Percentiles rank a stretch among this genome's conserved stretches.
These are phyloP conservation scores for Ceraclea dissimilis DNA, from an alignment of 2,888 invertebrate species.

Conservation along the genomic window DNA sequence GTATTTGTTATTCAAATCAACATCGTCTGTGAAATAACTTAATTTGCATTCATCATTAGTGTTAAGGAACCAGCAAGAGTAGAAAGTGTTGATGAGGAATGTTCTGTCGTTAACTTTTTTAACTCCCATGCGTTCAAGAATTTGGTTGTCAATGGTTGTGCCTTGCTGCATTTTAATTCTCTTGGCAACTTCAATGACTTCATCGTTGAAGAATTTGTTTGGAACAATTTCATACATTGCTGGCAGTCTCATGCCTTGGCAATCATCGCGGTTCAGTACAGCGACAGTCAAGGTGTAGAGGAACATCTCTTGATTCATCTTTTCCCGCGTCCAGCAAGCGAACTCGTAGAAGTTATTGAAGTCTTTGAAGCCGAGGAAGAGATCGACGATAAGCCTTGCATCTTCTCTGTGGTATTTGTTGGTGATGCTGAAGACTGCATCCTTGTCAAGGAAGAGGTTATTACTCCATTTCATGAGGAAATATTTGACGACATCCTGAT, in stretches of 20 bases:
- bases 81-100: slow-evolving; percentile 58
- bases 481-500: slow-evolving; percentile 5
- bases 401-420: slow-evolving; percentile 54
- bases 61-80: slow-evolving; percentile 51
- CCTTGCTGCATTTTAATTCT: slow-evolving; percentile 57
- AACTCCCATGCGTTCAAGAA: slow-evolving; percentile 44
- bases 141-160: slow-evolving; percentile 46
- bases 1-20: slow-evolving; percentile 54
- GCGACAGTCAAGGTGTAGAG: slow-evolving; percentile 61
- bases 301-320: slow-evolving; percentile 68
- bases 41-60: slow-evolving; percentile 40
- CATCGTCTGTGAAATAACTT: slow-evolving; percentile 59
- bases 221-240: slow-evolving; percentile 72
- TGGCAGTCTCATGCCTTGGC: slow-evolving; percentile 59
- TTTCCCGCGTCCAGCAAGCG: slow-evolving; percentile 61
- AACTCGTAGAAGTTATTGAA: slow-evolving; percentile 60
- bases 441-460: slow-evolving; percentile 43
- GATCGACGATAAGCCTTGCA: slow-evolving; percentile 39
- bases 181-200: slow-evolving; percentile 61
- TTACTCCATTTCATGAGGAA: slow-evolving; percentile 2
- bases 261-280: slow-evolving; percentile 59
- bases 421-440: slow-evolving; percentile 55
- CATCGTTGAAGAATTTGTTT: slow-evolving; percentile 64
- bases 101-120: slow-evolving; percentile 44
- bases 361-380: slow-evolving; percentile 60